Base-by-base conservation (phyloP, 1,140 invertebrate species). In the Oncopeltus fasciatus region DNA sequence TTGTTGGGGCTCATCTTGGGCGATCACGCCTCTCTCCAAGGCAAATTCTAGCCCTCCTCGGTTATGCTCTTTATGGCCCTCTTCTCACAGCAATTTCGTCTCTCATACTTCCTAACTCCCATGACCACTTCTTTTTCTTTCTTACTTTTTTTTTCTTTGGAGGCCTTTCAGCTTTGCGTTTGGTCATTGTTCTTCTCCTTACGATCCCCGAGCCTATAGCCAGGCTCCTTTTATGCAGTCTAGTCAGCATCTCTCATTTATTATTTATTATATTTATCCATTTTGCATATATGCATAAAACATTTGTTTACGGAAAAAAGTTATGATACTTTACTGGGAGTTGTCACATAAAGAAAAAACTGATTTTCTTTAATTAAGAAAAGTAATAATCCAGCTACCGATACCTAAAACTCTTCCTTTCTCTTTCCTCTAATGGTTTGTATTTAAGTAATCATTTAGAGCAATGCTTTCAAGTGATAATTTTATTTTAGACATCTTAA, bases 1-100 rank as follows among this genome's bases (percentile, higher is more conserved):
- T 67, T 67, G 14, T 73, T 16, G 57, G 74, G 27, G 65, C 68
- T 33, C 69, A 69, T 63, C 43, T 74, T 16, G 70, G 73, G 21
- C 56, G 67, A n/a, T 70, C 74, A 12, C 60, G 31, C 24, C 67
- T 76, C 44, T 70, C 64, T 56, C 72, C 72, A 63, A 68, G 65
- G 14, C 72, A 78, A 69, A 68, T 74, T 21, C 21, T 73, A 14
- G 71, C 72, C 20, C 64, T 78, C n/a, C 64, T 76, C 20, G 75
- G 76, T 5, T 78, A 79, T 67, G 71, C 71, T 18, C 65, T 77
- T 2, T 78, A 75, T 68, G 76, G 76, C n/a, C 74, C 77, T 65
- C 64, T 77, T 20, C 63, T 77, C 2, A 75, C 75, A 1, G 63
- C 78, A 3, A 43, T 69, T 14, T n/a, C 71, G 2, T 74, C 74